Evolutionary conservation across 2,113 vertebrate genomes (phyloP).

Genomic region (Mustelus asterias): DNA sequence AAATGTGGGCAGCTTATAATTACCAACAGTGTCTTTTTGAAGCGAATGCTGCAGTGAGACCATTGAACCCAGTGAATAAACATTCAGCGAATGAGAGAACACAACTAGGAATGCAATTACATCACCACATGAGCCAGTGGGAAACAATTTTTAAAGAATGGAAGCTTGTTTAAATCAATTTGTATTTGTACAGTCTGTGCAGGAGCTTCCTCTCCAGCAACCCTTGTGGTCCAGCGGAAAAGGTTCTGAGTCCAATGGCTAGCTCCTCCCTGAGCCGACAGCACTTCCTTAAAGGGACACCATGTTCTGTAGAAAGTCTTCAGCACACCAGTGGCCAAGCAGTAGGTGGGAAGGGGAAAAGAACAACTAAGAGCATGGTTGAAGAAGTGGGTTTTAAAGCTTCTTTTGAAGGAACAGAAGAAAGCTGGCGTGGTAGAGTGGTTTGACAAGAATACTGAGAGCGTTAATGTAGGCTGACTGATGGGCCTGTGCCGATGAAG

Average conservation of each 20-base stretch:
- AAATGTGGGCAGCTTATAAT: not conserved
- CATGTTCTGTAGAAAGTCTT: not conserved
- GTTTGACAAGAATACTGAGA: not conserved
- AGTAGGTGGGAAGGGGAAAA: not conserved
- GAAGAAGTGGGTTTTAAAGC: not conserved
- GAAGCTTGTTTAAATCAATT: not conserved
- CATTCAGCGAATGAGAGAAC: not conserved
- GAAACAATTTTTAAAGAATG: not conserved
- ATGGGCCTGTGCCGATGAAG: not conserved
- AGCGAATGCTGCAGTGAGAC: not conserved
- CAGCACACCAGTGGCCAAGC: not conserved
- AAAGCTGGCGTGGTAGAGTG: not conserved
- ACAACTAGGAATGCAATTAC: not conserved
- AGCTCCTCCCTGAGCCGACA: not conserved
- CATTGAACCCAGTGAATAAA: not conserved
- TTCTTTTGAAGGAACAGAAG: constrained; percentile 42
- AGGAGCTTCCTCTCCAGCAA: not conserved
- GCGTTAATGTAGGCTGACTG: not conserved
- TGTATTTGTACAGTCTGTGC: not conserved
- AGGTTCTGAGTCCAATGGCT: not conserved
- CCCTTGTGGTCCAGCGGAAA: not conserved
- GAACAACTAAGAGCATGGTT: not conserved
- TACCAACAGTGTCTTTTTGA: not conserved
- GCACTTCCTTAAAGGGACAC: not conserved
- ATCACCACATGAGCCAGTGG: not conserved